Conservation (phyloP, 2,113 vertebrate genomes). For the Balaeniceps rex region DNA sequence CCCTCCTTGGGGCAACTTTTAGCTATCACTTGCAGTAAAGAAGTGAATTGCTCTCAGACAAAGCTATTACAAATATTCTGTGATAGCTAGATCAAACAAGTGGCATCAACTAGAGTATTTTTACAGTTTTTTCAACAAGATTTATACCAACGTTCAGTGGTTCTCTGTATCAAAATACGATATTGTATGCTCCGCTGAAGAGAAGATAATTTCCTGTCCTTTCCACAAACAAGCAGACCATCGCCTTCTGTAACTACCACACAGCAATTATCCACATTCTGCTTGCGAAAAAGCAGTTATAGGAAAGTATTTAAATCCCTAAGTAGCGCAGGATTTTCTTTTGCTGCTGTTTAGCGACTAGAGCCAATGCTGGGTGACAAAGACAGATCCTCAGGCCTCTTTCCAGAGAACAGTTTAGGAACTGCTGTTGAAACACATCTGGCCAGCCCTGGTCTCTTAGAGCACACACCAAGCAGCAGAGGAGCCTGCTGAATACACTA, state of each 20-base stretch:
- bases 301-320: not conserved
- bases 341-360: not conserved
- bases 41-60: not conserved
- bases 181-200: not conserved
- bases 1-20: not conserved
- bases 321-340: not conserved
- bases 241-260: not conserved
- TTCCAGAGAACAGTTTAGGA: not conserved
- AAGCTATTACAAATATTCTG: not conserved
- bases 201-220: not conserved
- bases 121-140: not conserved
- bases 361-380: not conserved
- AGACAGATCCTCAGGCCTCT: not conserved
- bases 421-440: not conserved
- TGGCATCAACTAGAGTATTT: not conserved
- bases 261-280: not conserved
- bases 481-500: not conserved
- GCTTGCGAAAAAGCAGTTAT: not conserved
- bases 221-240: not conserved
- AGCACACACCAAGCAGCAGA: not conserved
- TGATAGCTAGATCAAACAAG: not conserved
- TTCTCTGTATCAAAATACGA: not conserved
- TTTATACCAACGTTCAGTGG: not conserved
- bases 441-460: not conserved
- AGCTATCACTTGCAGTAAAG: not conserved